A percentile compares a stretch with the other conserved stretches of the same genome.
Conservation (phyloP, 2,797 vertebrate species). For the Mionectes olivaceus region DNA sequence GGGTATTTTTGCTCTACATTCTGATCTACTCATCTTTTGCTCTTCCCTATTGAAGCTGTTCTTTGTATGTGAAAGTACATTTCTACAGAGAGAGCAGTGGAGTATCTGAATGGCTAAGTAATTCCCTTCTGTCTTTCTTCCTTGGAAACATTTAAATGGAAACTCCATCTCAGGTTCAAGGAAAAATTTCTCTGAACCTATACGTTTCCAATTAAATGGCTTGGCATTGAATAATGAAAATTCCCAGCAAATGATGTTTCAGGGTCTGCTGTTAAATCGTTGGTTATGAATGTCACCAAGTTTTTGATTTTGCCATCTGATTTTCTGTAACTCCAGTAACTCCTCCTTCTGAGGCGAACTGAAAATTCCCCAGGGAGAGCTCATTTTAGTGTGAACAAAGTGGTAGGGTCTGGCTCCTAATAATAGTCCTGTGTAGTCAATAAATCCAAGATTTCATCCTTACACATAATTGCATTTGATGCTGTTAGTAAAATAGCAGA, state of each 20-base stretch:
- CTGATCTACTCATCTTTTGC: not conserved
- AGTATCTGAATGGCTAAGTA: not conserved
- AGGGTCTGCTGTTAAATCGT: not conserved
- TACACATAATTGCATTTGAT: not conserved
- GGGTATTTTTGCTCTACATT: not conserved
- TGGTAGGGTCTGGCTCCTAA: not conserved
- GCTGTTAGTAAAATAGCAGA: not conserved
- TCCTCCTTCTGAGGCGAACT: not conserved
- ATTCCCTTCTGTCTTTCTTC: not conserved
- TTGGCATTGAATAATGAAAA: not conserved
- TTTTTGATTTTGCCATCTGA: not conserved
- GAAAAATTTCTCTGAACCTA: not conserved
- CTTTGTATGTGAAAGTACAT: not conserved
- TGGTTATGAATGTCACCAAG: not conserved
- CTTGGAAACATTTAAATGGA: constrained; percentile 12
- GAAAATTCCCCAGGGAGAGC: not conserved
- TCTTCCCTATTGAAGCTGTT: not conserved
- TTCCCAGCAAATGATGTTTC: not conserved
- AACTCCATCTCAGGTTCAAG: not conserved
- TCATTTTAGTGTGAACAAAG: not conserved
- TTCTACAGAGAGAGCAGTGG: not conserved
- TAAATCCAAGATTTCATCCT: not conserved
- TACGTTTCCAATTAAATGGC: not conserved
- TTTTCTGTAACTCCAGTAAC: not conserved
- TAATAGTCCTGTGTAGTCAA: not conserved